Evolutionary conservation across 1,140 invertebrate genomes (phyloP).

Genomic region (Drosophila azteca): DNA sequence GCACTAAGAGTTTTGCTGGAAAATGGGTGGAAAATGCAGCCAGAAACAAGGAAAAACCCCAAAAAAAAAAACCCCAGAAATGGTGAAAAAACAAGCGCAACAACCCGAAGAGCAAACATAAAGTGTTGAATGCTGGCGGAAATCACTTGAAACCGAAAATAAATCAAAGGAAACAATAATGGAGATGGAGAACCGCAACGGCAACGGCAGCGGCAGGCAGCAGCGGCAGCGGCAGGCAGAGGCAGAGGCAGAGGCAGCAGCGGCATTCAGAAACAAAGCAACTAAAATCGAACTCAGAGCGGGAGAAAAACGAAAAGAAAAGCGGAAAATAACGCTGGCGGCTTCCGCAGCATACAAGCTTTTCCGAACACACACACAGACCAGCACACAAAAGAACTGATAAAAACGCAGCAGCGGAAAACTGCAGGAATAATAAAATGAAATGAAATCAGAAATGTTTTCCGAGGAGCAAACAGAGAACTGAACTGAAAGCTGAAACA

Average conservation of each 20-base stretch:
- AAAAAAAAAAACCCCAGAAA: constrained; percentile 10
- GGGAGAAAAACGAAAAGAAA: constrained; percentile 32
- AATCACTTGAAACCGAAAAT: constrained; percentile 80
- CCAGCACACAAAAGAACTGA: constrained; percentile 32
- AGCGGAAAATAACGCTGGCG: constrained; percentile 61
- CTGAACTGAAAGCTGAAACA: constrained; percentile 42
- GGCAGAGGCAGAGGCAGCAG: background rate
- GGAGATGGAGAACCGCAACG: constrained; percentile 19
- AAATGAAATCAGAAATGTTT: constrained; percentile 27
- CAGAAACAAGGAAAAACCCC: constrained; percentile 14
- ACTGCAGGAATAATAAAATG: constrained; percentile 56
- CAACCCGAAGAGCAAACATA: constrained; percentile 57
- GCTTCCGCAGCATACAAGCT: constrained; percentile 40
- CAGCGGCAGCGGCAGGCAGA: background rate
- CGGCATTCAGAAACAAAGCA: constrained; percentile 49
- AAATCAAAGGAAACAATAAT: constrained; percentile 79
- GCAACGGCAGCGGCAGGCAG: constrained; percentile 11
- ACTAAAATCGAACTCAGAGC: constrained; percentile 38
- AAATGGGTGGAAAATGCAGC: constrained; percentile 33
- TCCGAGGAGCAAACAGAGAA: constrained; percentile 10
- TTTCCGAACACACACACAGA: too few relatives aligned
- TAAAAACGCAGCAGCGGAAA: constrained; percentile 22
- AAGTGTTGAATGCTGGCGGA: constrained; percentile 77
- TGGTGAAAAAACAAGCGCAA: constrained; percentile 22
- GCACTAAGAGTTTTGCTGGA: constrained; percentile 45